Base-by-base conservation (phyloP, 2,888 invertebrate species). In the Pantelozetes paolii region DNA sequence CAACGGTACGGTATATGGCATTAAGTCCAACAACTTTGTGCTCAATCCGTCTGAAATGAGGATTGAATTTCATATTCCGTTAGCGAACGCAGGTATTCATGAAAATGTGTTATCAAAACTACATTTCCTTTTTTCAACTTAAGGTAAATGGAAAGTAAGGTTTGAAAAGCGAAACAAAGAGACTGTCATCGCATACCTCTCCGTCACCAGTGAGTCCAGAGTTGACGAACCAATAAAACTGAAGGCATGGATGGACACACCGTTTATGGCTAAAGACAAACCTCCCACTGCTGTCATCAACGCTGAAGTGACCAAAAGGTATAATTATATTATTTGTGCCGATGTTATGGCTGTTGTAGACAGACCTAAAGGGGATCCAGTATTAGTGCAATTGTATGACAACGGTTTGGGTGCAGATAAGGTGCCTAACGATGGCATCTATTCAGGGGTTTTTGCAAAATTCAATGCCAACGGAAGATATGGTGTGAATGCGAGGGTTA, bases 361-460 rank as follows among this genome's bases (percentile, higher is more conserved):
- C 48, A 75, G 79, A 32, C 79, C 79, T 9, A 72, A 75, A 40
- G 79, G 77, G 15, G 75, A 76, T 15, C 74, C 78, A 11, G 72
- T 78, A 32, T 75, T 77, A 45, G 71, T 79, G 62, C 76, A 76
- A 54, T 70, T 79, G 32, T 72, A 75, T 28, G 79, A 79, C 71
- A 78, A 79, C 42, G 79, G 79, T 20, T 74, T 77, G 64, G 79
- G 82, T 42, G 80, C 81, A 11, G 82, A 82, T 74, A 79, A 80
- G 0, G 76, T 77, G 1, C 79, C 79, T 72, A 77, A 80, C 62
- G 82, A 82, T 76, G 82, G 82, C 0, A 79, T 82, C 11, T 82
- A 82, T 75, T 81, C 82, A 11, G 79, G 80, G 2, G 81, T 79
- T 70, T 81, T 80, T 75, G 77, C 79, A 11, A 75, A 79, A 36